phyloP scores from a whole-genome alignment of 2,888 invertebrate genomes.

The Himalopsyche anomala region DNA sequence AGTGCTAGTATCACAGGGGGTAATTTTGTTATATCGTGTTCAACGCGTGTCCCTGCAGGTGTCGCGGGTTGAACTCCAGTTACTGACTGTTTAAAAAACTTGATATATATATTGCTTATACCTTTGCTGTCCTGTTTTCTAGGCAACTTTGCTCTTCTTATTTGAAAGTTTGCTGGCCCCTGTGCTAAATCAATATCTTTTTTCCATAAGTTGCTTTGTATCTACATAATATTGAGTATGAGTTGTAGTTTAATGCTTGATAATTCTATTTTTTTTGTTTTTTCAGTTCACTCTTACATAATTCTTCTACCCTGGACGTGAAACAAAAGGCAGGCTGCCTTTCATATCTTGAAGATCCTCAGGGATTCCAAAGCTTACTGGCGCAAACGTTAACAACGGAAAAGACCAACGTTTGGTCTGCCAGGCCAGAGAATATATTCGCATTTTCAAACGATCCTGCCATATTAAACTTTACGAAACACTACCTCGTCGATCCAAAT shows the following conservation, averaged over 20 bases:
- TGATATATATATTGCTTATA: too few species aligned
- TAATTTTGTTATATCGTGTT: too few species aligned
- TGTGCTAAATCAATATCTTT: too few species aligned
- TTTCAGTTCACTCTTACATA: constrained; percentile 80
- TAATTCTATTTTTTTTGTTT: constrained; percentile 7
- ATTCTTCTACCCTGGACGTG: constrained; percentile 85
- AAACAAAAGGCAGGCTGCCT: constrained; percentile 94
- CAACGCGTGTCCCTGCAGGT: too few species aligned
- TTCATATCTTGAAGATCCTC: constrained; percentile 90
- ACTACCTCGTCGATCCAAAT: constrained; percentile 75
- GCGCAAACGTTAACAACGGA: constrained; percentile 89
- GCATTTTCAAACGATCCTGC: constrained; percentile 86
- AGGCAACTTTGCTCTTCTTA: too few species aligned
- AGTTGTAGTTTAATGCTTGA: not conserved
- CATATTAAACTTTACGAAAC: constrained; percentile 83
- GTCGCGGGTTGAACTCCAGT: too few species aligned
- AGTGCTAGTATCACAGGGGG: too few species aligned
- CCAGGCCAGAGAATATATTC: constrained; percentile 81
- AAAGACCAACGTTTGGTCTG: constrained; percentile 82
- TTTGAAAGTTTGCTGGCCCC: too few species aligned
- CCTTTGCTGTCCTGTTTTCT: too few species aligned
- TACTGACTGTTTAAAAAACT: too few species aligned
- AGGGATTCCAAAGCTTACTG: constrained; percentile 86
- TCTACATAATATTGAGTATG: too few species aligned
- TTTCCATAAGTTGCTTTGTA: too few species aligned